phyloP scores from a whole-genome alignment of 2,888 invertebrate species.

The Euclidia mi region DNA sequence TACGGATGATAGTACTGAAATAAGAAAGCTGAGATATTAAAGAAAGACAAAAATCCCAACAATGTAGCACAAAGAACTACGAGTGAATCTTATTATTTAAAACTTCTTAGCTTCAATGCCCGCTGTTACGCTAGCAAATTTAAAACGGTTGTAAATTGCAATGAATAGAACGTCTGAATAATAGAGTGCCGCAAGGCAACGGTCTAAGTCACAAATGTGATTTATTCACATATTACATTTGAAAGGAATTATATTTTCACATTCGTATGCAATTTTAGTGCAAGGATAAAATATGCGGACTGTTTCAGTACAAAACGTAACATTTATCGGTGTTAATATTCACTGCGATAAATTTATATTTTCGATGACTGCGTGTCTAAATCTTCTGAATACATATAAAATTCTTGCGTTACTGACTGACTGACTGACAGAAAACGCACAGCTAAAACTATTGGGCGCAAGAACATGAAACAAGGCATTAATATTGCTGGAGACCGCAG shows the following conservation, averaged over 20 bases:
- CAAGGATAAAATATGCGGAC: slow-evolving; percentile 3
- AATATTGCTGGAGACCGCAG: no score
- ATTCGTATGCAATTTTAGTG: slow-evolving; percentile 16
- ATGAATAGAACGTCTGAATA: slow-evolving; percentile 44
- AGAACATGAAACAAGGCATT: no score
- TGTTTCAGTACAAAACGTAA: background rate
- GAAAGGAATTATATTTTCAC: slow-evolving; percentile 34
- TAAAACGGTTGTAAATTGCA: slow-evolving; percentile 41
- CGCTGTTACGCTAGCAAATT: slow-evolving; percentile 28
- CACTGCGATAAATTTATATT: no score
- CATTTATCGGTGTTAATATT: no score
- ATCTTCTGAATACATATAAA: no score
- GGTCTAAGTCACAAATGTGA: slow-evolving; percentile 57
- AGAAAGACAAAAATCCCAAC: background rate
- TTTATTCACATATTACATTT: slow-evolving; percentile 47
- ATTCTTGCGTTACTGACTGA: no score
- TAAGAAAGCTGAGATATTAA: background rate
- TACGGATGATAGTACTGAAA: background rate
- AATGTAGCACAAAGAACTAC: slow-evolving; percentile 5
- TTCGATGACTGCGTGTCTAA: no score
- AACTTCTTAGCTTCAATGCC: slow-evolving; percentile 12
- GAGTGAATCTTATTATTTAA: slow-evolving; percentile 11
- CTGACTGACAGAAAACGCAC: no score
- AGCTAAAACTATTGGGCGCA: no score
- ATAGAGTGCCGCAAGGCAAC: slow-evolving; percentile 45